These are phyloP conservation scores for Lynx canadensis DNA, from an alignment of 2,113 vertebrate genomes.

Conservation along the genomic window DNA sequence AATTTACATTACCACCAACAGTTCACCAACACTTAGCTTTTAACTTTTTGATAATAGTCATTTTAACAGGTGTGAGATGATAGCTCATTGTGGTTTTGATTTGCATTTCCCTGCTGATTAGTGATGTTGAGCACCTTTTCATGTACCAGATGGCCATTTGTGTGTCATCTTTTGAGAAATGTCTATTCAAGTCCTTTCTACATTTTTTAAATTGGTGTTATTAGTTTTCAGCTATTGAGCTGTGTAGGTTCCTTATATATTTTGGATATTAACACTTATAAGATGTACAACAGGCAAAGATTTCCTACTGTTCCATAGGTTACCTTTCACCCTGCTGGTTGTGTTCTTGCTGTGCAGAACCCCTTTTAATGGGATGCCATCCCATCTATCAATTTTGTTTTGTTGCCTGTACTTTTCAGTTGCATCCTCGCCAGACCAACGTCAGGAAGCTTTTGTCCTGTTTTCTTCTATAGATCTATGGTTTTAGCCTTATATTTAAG, in stretches of 20 bases:
- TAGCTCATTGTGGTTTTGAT: not conserved
- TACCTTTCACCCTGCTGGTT: not conserved
- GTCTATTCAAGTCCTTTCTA: not conserved
- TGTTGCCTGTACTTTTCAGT: not conserved
- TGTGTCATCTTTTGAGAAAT: not conserved
- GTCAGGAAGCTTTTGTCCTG: not conserved
- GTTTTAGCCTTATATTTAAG: not conserved
- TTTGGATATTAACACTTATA: not conserved
- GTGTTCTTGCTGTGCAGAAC: not conserved
- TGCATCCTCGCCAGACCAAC: not conserved
- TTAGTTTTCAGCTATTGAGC: not conserved
- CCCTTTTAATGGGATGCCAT: not conserved
- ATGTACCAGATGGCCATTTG: not conserved
- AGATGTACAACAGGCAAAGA: not conserved
- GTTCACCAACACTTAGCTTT: not conserved
- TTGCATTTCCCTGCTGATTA: not conserved
- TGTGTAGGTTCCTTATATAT: not conserved
- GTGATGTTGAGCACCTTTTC: not conserved
- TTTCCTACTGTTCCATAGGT: not conserved
- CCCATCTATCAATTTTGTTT: not conserved
- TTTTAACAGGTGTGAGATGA: not conserved
- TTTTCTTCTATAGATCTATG: not conserved
- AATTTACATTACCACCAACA: not conserved
- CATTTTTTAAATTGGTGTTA: not conserved
- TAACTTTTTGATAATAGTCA: not conserved